phyloP scores from a whole-genome alignment of 2,797 vertebrate species.

The Onychomys arenicola region DNA sequence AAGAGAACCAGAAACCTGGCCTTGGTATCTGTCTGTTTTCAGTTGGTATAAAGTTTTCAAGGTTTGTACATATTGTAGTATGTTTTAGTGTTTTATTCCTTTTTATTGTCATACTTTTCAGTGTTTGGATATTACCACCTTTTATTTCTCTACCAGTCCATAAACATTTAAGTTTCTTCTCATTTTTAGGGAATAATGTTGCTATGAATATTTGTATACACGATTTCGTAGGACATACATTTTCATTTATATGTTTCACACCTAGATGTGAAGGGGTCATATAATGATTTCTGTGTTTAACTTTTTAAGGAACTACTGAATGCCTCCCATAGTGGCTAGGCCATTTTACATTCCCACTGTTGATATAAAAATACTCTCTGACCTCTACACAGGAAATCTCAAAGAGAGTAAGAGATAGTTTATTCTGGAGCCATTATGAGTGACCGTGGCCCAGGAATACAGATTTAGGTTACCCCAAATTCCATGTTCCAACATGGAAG shows the following conservation, averaged over 20 bases:
- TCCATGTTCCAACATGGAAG: background rate
- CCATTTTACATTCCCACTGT: background rate
- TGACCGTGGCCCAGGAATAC: background rate
- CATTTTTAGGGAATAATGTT: background rate
- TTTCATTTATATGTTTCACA: background rate
- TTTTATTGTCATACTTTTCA: background rate
- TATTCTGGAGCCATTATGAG: background rate
- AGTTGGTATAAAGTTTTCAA: background rate
- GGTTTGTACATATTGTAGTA: background rate
- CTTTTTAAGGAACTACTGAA: conserved; percentile 8
- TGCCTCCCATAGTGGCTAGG: background rate
- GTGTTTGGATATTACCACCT: background rate
- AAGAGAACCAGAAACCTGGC: background rate
- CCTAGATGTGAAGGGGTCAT: background rate
- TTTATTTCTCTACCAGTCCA: background rate
- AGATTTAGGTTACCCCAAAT: background rate
- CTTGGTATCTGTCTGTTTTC: background rate
- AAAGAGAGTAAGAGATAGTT: background rate
- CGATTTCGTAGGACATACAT: background rate
- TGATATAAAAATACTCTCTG: background rate
- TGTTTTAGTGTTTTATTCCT: background rate
- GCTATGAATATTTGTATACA: background rate
- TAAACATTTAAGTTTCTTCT: background rate
- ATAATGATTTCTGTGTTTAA: background rate
- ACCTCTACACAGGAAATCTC: background rate